Base-by-base conservation (phyloP, 2,888 invertebrate species). In the Rhyacophila evoluta region DNA sequence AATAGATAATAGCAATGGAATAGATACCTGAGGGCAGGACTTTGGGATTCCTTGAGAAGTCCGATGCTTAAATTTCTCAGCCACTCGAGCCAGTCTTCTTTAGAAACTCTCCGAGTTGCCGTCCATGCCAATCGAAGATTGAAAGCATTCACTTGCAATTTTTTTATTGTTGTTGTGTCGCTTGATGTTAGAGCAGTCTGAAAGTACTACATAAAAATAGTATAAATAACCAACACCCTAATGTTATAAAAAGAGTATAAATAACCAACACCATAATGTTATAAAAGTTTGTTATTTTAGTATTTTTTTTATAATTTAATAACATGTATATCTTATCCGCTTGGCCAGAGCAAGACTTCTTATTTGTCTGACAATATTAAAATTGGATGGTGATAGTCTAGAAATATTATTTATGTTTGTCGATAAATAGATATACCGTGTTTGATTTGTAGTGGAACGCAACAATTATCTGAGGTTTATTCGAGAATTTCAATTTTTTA, bases 11-110 rank as follows among this genome's bases (percentile, higher is more conserved):
- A 85, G 85, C 10, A 38, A 69, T 38, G 11, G 5, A 12, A 55
- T 72, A 67, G 12, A 55, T 2, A 55, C 91, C 93, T 91, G 27
- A 99, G 88, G 0, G 98, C 98, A 4, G 98, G 97, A 36, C 98
- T 98, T 1, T 98, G 97, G 0, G 98, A 98, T 85, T 98, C 97
- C 83, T 98, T 97, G 6, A 99, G 90, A 33, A 99, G 89, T 74
- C 98, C 98, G 82, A 98, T 96, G 80, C 97, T 97, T 79, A 99
- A 91, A 67, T 97, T 92, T 67, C 97, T 91, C 73, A 99, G 87
- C 99, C 99, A 99, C 86, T 99, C 98, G 70, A 98, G 90, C 99
- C 99, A 99, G 87, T 99, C 99, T 84, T 99, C 99, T 86, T 98
- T 98, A 0, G 98, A 98, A 0, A 98, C 97, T 80, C 97, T 91